These are phyloP conservation scores for Octopus sinensis DNA, from an alignment of 1,140 invertebrate genomes.

Conservation along the genomic window DNA sequence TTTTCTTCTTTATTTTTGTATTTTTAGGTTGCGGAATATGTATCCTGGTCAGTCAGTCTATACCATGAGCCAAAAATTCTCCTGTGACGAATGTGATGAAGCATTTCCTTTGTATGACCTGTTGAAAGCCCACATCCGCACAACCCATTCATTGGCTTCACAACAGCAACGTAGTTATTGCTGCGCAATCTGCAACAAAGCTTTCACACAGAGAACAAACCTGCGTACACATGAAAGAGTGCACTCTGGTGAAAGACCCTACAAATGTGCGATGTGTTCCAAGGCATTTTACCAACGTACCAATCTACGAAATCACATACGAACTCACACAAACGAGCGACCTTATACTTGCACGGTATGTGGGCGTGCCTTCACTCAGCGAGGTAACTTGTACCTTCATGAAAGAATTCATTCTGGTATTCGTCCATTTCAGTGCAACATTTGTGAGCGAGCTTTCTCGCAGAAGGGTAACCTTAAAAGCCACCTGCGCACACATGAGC, in stretches of 20 bases:
- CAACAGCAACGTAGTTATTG: neutral
- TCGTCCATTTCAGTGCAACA: constrained; percentile 72
- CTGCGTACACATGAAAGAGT: constrained; percentile 40
- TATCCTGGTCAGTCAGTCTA: neutral
- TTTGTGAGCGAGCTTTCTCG: constrained; percentile 65
- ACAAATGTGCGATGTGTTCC: constrained; percentile 81
- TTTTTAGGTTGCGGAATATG: neutral
- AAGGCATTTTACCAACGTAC: constrained; percentile 62
- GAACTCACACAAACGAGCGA: constrained; percentile 51
- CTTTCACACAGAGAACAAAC: constrained; percentile 62
- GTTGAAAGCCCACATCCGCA: neutral
- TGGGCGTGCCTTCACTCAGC: constrained; percentile 31
- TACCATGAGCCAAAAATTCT: constrained; percentile 2
- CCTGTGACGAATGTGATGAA: neutral
- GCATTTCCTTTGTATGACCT: neutral
- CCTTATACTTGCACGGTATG: constrained; percentile 54
- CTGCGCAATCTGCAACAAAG: constrained; percentile 79
- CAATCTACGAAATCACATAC: constrained; percentile 45
- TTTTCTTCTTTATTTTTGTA: neutral
- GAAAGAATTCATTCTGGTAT: constrained; percentile 91
- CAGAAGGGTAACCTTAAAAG: constrained; percentile 13
- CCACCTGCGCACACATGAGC: neutral
- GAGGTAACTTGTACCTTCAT: constrained; percentile 60
- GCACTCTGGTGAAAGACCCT: constrained; percentile 85
- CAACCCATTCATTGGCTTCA: neutral